phyloP scores from a whole-genome alignment of 2,113 vertebrate species.

The Otolemur garnettii region DNA sequence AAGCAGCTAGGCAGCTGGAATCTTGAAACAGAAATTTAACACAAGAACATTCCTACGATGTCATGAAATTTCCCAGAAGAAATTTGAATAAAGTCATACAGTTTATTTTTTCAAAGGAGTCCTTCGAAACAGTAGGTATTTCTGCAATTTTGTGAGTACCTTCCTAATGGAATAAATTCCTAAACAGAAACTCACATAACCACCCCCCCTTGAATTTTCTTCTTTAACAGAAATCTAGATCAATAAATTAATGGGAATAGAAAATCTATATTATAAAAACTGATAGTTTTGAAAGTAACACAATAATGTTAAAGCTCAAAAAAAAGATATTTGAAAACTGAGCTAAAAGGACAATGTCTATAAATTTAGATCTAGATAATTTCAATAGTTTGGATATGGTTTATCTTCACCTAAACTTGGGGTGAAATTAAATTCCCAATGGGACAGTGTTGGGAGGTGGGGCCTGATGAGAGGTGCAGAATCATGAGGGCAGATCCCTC shows the following conservation, averaged over 20 bases:
- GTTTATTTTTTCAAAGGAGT: neutral
- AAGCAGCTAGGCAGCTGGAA: neutral
- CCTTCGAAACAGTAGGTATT: neutral
- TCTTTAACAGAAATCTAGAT: neutral
- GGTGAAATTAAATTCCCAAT: neutral
- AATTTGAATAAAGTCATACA: neutral
- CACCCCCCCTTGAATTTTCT: neutral
- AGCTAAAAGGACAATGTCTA: neutral
- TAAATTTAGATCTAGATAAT: neutral
- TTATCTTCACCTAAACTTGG: neutral
- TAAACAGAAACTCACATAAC: neutral
- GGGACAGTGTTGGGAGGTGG: neutral
- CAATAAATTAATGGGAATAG: neutral
- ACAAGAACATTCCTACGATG: neutral
- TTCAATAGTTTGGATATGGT: neutral
- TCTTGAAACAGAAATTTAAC: slow-evolving; percentile 8
- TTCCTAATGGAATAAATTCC: neutral
- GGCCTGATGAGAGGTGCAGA: neutral
- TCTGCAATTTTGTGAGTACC: neutral
- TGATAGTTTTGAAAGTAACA: neutral
- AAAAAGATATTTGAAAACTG: neutral
- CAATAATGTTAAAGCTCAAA: neutral
- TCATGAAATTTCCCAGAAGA: neutral
- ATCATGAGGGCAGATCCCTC: neutral
- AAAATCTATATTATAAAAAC: neutral